These are phyloP conservation scores for Taeniopygia guttata DNA, from an alignment of 2,797 vertebrate genomes.

Conservation along the genomic window DNA sequence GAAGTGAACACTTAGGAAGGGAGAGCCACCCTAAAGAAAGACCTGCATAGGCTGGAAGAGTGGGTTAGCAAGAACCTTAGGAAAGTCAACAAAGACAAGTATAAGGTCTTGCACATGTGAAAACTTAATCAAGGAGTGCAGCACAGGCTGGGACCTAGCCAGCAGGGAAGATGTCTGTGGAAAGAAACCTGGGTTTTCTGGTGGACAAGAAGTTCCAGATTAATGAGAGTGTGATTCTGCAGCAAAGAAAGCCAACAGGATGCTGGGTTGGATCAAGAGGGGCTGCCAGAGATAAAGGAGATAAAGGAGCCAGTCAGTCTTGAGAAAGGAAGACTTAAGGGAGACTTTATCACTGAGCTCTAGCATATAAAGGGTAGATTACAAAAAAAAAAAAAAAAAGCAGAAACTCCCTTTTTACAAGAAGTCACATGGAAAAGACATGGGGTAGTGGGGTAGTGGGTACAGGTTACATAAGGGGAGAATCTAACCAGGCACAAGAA, in stretches of 20 bases:
- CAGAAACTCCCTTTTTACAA: background rate
- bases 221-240: background rate
- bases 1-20: background rate
- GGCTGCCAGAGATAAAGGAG: background rate
- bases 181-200: background rate
- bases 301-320: background rate
- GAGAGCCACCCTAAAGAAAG: background rate
- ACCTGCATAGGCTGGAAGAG: background rate
- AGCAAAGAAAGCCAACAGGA: background rate
- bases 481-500: background rate
- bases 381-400: background rate
- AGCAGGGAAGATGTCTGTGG: fast-evolving
- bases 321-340: background rate
- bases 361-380: background rate
- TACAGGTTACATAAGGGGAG: background rate
- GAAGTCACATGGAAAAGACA: background rate
- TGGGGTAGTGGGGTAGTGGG: background rate
- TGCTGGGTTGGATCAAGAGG: background rate
- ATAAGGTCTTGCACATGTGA: background rate
- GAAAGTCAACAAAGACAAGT: background rate
- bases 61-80: background rate
- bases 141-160: background rate
- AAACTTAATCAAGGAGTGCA: background rate
- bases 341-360: background rate
- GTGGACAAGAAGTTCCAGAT: background rate